Evolutionary conservation across 2,113 vertebrate genomes (phyloP).

Genomic region (Myrmecobius fasciatus): DNA sequence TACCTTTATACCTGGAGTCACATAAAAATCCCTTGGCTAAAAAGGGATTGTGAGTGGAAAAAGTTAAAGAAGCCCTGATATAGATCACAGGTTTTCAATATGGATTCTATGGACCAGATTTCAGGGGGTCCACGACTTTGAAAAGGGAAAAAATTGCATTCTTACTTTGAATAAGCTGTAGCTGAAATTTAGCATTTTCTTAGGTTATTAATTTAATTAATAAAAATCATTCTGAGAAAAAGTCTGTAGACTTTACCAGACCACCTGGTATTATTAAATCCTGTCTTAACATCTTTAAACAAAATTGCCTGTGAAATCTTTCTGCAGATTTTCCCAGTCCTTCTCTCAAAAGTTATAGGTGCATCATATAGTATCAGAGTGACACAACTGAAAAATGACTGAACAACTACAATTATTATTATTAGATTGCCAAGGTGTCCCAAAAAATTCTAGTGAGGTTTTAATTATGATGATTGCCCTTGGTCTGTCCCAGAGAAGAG

Average conservation of each 20-base stretch:
- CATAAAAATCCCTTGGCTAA: too few relatives aligned
- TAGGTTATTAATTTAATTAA: not conserved
- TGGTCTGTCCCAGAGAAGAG: not conserved
- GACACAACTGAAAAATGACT: not conserved
- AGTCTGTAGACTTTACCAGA: not conserved
- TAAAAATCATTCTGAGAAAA: not conserved
- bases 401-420: not conserved
- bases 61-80: not conserved
- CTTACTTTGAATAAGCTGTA: not conserved
- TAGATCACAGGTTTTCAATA: too few relatives aligned
- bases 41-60: too few relatives aligned
- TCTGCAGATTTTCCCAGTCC: not conserved
- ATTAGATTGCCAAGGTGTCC: not conserved
- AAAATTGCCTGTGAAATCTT: not conserved
- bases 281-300: not conserved
- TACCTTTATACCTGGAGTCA: too few relatives aligned
- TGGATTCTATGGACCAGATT: not conserved
- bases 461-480: not conserved
- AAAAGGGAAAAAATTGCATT: not conserved
- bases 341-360: not conserved
- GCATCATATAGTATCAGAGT: not conserved
- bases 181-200: not conserved
- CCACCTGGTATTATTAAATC: not conserved
- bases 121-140: not conserved
- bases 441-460: not conserved